A percentile compares a stretch with the other conserved stretches of the same genome.
phyloP scores from a whole-genome alignment of 2,797 vertebrate genomes.

The Thripadectes ignobilis region DNA sequence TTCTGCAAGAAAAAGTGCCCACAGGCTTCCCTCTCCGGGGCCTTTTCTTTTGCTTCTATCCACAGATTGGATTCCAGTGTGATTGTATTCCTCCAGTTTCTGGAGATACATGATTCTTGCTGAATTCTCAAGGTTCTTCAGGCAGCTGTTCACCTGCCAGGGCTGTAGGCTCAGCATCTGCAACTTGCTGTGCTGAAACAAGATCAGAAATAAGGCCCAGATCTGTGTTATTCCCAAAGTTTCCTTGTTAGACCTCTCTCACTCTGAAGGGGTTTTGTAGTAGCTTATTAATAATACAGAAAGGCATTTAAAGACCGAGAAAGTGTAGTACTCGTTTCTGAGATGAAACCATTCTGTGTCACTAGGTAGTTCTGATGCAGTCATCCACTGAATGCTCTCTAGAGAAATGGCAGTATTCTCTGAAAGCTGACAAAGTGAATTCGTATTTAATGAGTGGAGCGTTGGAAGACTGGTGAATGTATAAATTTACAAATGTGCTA shows the following conservation, averaged over 20 bases:
- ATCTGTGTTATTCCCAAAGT: neutral
- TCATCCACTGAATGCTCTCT: neutral
- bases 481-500: neutral
- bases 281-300: neutral
- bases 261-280: neutral
- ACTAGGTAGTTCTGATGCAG: neutral
- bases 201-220: neutral
- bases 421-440: neutral
- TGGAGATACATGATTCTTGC: neutral
- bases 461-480: neutral
- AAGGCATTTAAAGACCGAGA: neutral
- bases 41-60: neutral
- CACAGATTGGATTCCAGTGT: neutral
- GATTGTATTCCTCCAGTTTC: neutral
- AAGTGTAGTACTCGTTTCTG: neutral
- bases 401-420: neutral
- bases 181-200: neutral
- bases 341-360: neutral
- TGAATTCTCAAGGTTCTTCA: neutral
- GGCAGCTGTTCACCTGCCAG: neutral
- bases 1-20: neutral
- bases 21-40: neutral
- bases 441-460: neutral
- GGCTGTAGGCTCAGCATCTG: neutral
- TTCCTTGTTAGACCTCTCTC: neutral